A percentile compares a stretch with the other conserved stretches of the same genome.
These are phyloP conservation scores for Latheticus oryzae DNA, from an alignment of 2,888 invertebrate genomes.

Conservation along the genomic window DNA sequence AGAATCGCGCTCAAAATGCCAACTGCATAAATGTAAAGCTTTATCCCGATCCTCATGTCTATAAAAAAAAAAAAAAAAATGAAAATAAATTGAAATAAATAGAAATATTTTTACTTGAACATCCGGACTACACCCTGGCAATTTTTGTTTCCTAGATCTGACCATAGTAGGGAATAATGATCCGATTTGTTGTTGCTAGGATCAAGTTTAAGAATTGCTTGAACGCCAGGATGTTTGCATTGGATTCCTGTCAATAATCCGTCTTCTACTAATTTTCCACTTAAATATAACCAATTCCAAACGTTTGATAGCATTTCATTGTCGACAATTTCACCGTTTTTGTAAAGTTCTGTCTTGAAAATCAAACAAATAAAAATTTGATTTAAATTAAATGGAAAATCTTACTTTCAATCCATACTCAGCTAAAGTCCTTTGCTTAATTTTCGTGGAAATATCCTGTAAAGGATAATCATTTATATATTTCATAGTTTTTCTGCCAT, in stretches of 20 bases:
- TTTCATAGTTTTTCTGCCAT: conserved; percentile 75
- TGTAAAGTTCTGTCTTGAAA: conserved; percentile 78
- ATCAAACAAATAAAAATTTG: conserved; percentile 40
- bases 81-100: background rate
- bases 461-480: conserved; percentile 69
- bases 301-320: conserved; percentile 80
- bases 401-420: conserved; percentile 85
- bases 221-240: conserved; percentile 74
- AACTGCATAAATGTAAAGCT: conserved; percentile 89
- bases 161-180: conserved; percentile 71
- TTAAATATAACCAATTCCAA: conserved; percentile 86
- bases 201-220: conserved; percentile 70
- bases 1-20: conserved; percentile 84
- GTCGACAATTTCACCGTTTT: conserved; percentile 83
- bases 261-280: conserved; percentile 77
- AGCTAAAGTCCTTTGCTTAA: conserved; percentile 76
- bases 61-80: conserved; percentile 33
- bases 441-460: conserved; percentile 78
- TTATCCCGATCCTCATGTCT: conserved; percentile 82
- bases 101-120: conserved; percentile 66
- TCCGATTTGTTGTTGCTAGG: conserved; percentile 70
- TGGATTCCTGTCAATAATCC: conserved; percentile 70
- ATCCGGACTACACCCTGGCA: conserved; percentile 68
- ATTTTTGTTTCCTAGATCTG: conserved; percentile 71
- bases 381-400: conserved; percentile 17